Percentiles rank a stretch among this genome's conserved stretches.
phyloP scores from a whole-genome alignment of 2,113 vertebrate genomes.

The Crocuta crocuta region DNA sequence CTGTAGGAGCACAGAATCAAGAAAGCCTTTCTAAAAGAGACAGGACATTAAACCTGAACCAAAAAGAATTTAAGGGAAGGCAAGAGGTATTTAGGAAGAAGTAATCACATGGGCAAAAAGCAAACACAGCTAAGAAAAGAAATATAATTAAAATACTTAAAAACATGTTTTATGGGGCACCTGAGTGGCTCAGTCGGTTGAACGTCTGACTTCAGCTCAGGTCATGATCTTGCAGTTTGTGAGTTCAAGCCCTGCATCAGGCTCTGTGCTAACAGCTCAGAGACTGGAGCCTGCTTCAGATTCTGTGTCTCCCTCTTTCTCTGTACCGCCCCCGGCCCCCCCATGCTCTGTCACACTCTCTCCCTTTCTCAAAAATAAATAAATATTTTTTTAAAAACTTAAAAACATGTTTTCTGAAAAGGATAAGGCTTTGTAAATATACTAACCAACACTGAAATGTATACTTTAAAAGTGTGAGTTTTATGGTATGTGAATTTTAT shows the following conservation, averaged over 20 bases:
- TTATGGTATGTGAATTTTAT: constrained; percentile 12
- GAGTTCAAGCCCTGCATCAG: too few species aligned
- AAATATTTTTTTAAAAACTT: background rate
- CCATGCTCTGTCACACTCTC: too few species aligned
- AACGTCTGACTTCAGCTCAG: too few species aligned
- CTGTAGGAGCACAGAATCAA: background rate
- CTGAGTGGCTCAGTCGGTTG: background rate
- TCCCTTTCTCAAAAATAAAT: too few species aligned
- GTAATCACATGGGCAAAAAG: background rate
- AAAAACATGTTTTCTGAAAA: constrained; percentile 11
- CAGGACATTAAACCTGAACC: background rate
- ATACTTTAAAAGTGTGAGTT: background rate
- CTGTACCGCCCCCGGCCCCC: too few species aligned
- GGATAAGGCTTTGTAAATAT: constrained; percentile 11
- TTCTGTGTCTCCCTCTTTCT: too few species aligned
- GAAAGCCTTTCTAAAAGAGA: background rate
- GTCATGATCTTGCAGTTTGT: too few species aligned
- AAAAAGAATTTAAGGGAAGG: constrained; percentile 33
- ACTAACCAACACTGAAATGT: background rate
- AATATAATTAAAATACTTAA: background rate
- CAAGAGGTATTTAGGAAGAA: background rate
- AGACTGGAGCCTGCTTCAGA: too few species aligned
- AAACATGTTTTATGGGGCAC: background rate
- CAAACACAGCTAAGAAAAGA: constrained; percentile 28
- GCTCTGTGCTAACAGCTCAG: too few species aligned